A percentile compares a stretch with the other conserved stretches of the same genome.
These are phyloP conservation scores for Isaurus tuberculatus DNA, from an alignment of 92 coral and sea anemone genomes.

Conservation along the genomic window DNA sequence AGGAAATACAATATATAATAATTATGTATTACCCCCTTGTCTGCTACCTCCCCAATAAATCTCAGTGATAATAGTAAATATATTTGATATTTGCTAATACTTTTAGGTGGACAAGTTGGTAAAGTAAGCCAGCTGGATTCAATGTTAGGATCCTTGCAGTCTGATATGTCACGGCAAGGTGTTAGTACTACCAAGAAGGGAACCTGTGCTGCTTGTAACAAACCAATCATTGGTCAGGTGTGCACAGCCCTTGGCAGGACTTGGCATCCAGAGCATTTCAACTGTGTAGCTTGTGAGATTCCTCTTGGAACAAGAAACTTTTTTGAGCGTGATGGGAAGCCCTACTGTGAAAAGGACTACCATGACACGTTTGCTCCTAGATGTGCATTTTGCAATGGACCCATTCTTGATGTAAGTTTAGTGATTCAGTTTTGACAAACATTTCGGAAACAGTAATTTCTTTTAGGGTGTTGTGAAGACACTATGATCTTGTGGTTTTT, in stretches of 20 bases:
- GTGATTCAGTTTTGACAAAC: neutral
- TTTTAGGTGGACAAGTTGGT: constrained; percentile 76
- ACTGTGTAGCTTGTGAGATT: constrained; percentile 94
- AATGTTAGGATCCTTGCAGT: constrained; percentile 96
- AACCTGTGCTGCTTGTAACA: constrained; percentile 92
- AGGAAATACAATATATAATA: no score
- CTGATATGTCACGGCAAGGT: constrained; percentile 98
- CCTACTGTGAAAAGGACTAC: constrained; percentile 95
- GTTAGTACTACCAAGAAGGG: constrained; percentile 99
- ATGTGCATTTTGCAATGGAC: constrained; percentile 97
- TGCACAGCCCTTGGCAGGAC: constrained; percentile 98
- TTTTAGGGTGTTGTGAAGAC: no score
- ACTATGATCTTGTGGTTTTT: no score
- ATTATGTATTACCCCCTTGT: no score
- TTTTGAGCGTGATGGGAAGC: constrained; percentile 99
- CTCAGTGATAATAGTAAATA: no score
- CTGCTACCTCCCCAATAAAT: no score
- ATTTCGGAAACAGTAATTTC: no score
- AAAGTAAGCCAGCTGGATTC: constrained; percentile 97
- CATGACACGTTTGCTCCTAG: constrained; percentile 98
- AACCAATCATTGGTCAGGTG: constrained; percentile 98
- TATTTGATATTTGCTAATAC: neutral
- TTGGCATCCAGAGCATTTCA: constrained; percentile 99
- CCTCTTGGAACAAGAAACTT: constrained; percentile 94
- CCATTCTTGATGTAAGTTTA: constrained; percentile 94